phyloP scores from a whole-genome alignment of 2,113 vertebrate species.

The Lagopus muta region DNA sequence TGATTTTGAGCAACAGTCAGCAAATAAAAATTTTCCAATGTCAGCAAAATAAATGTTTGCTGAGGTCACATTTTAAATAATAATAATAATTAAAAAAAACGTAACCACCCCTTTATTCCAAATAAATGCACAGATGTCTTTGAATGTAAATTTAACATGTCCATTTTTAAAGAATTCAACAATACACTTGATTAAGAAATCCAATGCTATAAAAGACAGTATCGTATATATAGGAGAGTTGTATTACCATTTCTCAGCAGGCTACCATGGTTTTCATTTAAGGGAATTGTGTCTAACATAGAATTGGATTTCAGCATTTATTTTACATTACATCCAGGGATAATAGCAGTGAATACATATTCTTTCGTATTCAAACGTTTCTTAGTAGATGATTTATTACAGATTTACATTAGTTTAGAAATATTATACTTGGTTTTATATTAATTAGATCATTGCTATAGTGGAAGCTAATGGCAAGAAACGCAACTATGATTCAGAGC shows the following conservation, averaged over 20 bases:
- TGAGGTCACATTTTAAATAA: not conserved
- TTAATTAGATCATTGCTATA: not conserved
- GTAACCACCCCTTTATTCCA: not conserved
- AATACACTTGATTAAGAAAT: not conserved
- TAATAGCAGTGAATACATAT: not conserved
- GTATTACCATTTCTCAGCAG: not conserved
- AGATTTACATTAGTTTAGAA: not conserved
- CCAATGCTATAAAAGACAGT: not conserved
- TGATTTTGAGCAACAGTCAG: not conserved
- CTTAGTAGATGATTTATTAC: not conserved
- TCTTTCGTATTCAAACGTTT: not conserved
- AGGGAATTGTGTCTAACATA: not conserved
- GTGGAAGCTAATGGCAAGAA: not conserved
- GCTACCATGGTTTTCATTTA: not conserved
- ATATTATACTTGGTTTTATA: not conserved
- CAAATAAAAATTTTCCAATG: not conserved
- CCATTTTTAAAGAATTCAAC: not conserved
- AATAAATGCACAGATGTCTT: not conserved
- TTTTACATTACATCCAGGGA: not conserved
- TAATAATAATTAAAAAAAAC: not conserved
- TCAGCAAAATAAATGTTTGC: not conserved
- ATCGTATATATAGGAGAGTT: rapidly evolving
- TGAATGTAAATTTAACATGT: not conserved
- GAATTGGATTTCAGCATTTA: not conserved
- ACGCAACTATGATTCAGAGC: not conserved